Conservation (phyloP, 1,140 invertebrate species). For the Epicauta chinensis region DNA sequence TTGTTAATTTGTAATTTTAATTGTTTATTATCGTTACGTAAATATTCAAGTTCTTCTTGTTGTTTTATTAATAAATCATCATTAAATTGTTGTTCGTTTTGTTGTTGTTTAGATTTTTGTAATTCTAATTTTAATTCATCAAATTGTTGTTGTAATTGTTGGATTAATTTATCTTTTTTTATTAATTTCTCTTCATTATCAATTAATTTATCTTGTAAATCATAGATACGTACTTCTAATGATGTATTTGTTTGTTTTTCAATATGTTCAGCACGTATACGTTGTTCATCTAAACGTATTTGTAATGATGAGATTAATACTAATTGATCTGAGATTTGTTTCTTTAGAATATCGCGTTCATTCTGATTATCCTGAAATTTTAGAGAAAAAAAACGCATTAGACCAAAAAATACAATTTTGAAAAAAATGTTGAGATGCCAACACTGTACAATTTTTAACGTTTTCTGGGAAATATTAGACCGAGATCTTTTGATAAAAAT, state of each 20-base stretch:
- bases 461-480: too few relatives aligned
- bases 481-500: too few relatives aligned
- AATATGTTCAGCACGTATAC: slow-evolving; percentile 62
- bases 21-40: slow-evolving; percentile 49
- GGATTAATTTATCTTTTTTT: slow-evolving; percentile 53
- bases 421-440: too few relatives aligned
- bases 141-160: slow-evolving; percentile 44
- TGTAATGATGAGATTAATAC: slow-evolving; percentile 71
- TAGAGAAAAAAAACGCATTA: too few relatives aligned
- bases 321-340: slow-evolving; percentile 71
- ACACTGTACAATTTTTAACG: too few relatives aligned
- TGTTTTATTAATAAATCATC: too few relatives aligned
- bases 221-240: slow-evolving; percentile 60
- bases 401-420: too few relatives aligned
- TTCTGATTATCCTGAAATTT: slow-evolving; percentile 64
- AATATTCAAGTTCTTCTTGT: slow-evolving; percentile 48
- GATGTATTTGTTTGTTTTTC: slow-evolving; percentile 60
- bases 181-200: slow-evolving; percentile 51
- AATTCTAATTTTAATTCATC: slow-evolving; percentile 44
- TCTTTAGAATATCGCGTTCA: slow-evolving; percentile 72
- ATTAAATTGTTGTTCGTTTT: slow-evolving; percentile 47
- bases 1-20: slow-evolving; percentile 47
- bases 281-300: slow-evolving; percentile 69
- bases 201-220: slow-evolving; percentile 52
- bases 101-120: slow-evolving; percentile 47